These are phyloP conservation scores for Phymastichus coffea DNA, from an alignment of 1,140 invertebrate species.

Conservation along the genomic window DNA sequence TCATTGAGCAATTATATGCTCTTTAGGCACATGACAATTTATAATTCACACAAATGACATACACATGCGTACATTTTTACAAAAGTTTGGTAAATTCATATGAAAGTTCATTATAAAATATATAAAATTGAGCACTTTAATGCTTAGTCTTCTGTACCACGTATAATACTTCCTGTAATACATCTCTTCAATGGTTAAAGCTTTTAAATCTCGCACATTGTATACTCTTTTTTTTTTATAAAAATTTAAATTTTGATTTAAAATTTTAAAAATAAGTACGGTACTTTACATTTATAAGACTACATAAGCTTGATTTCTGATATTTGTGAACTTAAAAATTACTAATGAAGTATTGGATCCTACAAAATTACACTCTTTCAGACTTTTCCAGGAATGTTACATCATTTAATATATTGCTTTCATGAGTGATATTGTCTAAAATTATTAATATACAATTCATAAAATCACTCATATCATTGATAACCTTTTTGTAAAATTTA, in stretches of 20 bases:
- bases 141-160: constrained; percentile 9
- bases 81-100: constrained; percentile 36
- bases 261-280: constrained; percentile 12
- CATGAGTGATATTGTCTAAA: neutral
- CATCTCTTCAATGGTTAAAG: constrained; percentile 13
- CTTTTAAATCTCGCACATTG: constrained; percentile 14
- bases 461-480: no score
- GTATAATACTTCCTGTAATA: constrained; percentile 26
- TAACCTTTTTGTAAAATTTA: no score
- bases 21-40: constrained; percentile 30
- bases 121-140: constrained; percentile 15
- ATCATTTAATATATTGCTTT: constrained; percentile 21
- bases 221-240: neutral
- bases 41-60: constrained; percentile 19
- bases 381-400: constrained; percentile 1
- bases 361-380: constrained; percentile 24
- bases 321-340: neutral
- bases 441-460: neutral
- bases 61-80: constrained; percentile 19
- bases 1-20: constrained; percentile 34
- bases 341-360: neutral
- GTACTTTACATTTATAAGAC: constrained; percentile 5
- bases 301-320: constrained; percentile 8
- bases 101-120: constrained; percentile 24
- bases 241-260: constrained; percentile 24